These are phyloP conservation scores for Zaprionus obscuricornis DNA, from an alignment of 2,888 invertebrate species.

Conservation along the genomic window DNA sequence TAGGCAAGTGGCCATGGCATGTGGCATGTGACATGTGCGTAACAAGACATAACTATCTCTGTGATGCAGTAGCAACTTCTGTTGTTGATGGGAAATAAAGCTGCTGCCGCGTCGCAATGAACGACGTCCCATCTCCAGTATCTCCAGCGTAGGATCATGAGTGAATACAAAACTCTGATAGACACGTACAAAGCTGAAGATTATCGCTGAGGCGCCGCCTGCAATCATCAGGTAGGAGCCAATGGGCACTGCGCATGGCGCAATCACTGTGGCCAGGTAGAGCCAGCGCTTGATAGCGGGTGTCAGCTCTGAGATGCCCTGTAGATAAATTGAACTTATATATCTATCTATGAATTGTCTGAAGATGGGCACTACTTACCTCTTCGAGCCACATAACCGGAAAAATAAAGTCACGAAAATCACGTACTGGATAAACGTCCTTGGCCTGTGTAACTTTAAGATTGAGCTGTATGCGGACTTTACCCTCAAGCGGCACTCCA, in stretches of 20 bases:
- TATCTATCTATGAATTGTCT: too few species aligned
- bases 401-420: constrained; percentile 91
- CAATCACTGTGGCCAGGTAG: constrained; percentile 91
- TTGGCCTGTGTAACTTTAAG: constrained; percentile 90
- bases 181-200: constrained; percentile 88
- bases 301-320: constrained; percentile 91
- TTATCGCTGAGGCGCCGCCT: constrained; percentile 87
- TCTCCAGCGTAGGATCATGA: constrained; percentile 87
- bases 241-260: constrained; percentile 88
- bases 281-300: constrained; percentile 92
- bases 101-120: constrained; percentile 87
- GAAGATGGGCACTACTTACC: constrained; percentile 85
- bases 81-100: constrained; percentile 82
- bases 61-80: constrained; percentile 70
- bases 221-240: constrained; percentile 89
- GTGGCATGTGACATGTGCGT: constrained; percentile 64
- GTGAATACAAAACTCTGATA: constrained; percentile 90
- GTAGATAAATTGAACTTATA: too few species aligned
- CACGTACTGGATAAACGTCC: constrained; percentile 88
- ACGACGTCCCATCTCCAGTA: constrained; percentile 90
- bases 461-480: constrained; percentile 92
- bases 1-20: constrained; percentile 60
- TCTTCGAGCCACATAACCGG: constrained; percentile 96
- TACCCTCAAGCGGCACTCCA: constrained; percentile 92
- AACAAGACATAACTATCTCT: constrained; percentile 82